A percentile compares a stretch with the other conserved stretches of the same genome.
Conservation (phyloP, 2,888 invertebrate species). For the Malthinus flaveolus region DNA sequence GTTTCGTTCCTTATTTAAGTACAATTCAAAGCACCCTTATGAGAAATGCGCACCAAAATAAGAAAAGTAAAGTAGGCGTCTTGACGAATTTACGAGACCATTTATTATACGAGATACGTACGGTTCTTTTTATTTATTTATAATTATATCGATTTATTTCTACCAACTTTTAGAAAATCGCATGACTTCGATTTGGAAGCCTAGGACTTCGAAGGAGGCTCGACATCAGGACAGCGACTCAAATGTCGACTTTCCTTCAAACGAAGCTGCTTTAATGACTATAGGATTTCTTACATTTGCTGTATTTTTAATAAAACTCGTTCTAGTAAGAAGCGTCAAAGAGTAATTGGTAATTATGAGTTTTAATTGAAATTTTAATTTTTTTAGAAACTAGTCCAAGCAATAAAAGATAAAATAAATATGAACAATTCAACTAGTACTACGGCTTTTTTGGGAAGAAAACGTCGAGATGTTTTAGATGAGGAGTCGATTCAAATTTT, state of each 20-base stretch:
- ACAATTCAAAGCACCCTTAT: conserved; percentile 46
- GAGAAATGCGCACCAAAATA: conserved; percentile 50
- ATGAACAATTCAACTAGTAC: conserved; percentile 57
- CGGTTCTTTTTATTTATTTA: conserved; percentile 38
- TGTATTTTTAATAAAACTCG: conserved; percentile 80
- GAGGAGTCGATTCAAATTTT: conserved; percentile 42
- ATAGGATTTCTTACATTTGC: conserved; percentile 85
- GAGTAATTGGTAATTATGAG: background rate
- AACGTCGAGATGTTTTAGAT: conserved; percentile 36
- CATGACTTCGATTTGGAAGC: conserved; percentile 35
- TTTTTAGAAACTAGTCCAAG: conserved; percentile 70
- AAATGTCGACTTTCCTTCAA: conserved; percentile 75
- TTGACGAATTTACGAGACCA: conserved; percentile 62
- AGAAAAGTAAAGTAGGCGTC: conserved; percentile 61
- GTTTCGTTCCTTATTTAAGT: conserved; percentile 23
- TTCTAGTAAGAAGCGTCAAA: conserved; percentile 64
- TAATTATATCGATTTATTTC: background rate
- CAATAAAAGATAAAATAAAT: conserved; percentile 64
- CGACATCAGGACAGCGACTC: conserved; percentile 44
- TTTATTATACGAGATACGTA: conserved; percentile 69
- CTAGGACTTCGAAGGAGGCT: conserved; percentile 31
- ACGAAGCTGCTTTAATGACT: conserved; percentile 79
- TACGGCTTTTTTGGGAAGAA: conserved; percentile 46
- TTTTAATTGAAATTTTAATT: background rate
- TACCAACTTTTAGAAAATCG: conserved; percentile 36